Conservation (phyloP, 2,888 invertebrate species). For the Pseudoips prasinana region DNA sequence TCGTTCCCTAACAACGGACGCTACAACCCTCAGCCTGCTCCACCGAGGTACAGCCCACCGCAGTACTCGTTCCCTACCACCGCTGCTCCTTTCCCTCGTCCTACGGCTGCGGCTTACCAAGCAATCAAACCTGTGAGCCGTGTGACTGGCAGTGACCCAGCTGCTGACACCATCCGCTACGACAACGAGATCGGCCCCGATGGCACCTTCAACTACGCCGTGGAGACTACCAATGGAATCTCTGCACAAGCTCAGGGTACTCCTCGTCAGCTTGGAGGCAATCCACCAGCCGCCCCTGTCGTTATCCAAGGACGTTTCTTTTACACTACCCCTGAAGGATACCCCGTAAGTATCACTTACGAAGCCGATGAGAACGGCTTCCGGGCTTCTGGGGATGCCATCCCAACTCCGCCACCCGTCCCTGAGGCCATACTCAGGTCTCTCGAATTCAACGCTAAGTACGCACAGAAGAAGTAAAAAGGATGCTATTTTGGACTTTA, state of each 20-base stretch:
- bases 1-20: no score
- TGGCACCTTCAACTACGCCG: conserved; percentile 78
- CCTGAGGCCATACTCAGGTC: no score
- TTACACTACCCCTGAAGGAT: conserved; percentile 83
- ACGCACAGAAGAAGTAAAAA: no score
- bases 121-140: conserved; percentile 13
- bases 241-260: conserved; percentile 81
- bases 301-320: conserved; percentile 78
- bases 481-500: no score
- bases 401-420: no score
- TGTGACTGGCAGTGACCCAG: conserved; percentile 29
- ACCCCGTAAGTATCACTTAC: conserved; percentile 78
- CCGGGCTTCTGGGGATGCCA: conserved; percentile 44
- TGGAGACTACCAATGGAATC: conserved; percentile 84
- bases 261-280: conserved; percentile 70
- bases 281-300: conserved; percentile 47
- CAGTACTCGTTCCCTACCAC: no score
- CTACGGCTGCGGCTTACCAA: conserved; percentile 1
- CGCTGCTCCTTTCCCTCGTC: conserved; percentile 7
- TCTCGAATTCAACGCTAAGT: no score
- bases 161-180: conserved; percentile 54
- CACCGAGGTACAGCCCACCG: no score
- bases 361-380: conserved; percentile 86
- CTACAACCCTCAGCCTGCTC: no score
- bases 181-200: conserved; percentile 74